Evolutionary conservation across 2,888 invertebrate species (phyloP).

Genomic region (Serripes groenlandicus): DNA sequence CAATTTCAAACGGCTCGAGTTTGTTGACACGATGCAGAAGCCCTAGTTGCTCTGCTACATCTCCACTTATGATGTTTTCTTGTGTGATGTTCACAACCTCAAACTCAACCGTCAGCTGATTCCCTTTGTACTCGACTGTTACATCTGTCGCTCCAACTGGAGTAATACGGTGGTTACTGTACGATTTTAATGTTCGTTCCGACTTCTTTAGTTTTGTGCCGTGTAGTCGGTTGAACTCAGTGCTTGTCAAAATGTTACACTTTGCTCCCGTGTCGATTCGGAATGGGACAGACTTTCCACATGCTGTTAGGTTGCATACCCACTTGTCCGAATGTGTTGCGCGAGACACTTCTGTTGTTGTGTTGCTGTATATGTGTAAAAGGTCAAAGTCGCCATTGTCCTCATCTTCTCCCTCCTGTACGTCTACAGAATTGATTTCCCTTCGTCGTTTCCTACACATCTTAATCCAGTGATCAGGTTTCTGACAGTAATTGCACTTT

Average conservation of each 20-base stretch:
- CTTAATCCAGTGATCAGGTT: conserved; percentile 43
- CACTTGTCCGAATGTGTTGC: conserved; percentile 39
- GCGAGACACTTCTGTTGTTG: not conserved
- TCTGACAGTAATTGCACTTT: conserved; percentile 23
- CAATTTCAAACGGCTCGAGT: not conserved
- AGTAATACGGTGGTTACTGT: conserved; percentile 37
- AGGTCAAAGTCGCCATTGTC: conserved; percentile 7
- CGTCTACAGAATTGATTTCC: not conserved
- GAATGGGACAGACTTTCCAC: conserved; percentile 12
- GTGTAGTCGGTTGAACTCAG: conserved; percentile 22
- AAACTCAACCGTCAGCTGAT: conserved; percentile 7
- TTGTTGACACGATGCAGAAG: conserved; percentile 16
- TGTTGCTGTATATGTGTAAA: conserved; percentile 13
- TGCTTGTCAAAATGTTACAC: conserved; percentile 35
- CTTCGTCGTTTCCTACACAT: not conserved
- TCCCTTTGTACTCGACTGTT: conserved; percentile 17
- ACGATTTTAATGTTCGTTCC: conserved; percentile 34
- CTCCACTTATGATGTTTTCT: conserved; percentile 33
- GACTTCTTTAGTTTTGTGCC: conserved; percentile 20
- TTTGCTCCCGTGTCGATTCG: conserved; percentile 51
- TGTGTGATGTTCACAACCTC: conserved; percentile 32
- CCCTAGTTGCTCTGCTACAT: conserved; percentile 33
- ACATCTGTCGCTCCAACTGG: conserved; percentile 27
- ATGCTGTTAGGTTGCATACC: conserved; percentile 21
- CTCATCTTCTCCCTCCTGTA: not conserved